Percentiles rank a stretch among this genome's conserved stretches.
phyloP scores from a whole-genome alignment of 2,113 vertebrate species.

The Oxygymnocypris stewartii region DNA sequence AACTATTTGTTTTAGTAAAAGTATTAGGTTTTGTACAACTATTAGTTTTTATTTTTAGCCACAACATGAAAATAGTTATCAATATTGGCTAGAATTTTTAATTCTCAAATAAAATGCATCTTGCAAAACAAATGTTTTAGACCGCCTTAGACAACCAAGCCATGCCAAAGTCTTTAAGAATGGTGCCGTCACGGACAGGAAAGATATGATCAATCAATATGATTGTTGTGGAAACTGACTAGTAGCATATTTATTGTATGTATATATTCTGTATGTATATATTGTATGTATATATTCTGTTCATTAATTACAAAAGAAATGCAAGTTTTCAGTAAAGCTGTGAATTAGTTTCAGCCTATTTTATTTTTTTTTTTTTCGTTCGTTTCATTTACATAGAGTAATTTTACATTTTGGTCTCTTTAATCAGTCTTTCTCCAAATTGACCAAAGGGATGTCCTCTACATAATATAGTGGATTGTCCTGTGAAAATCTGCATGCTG shows the following conservation, averaged over 20 bases:
- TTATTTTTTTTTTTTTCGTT: not conserved
- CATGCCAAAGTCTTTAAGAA: not conserved
- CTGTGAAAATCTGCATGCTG: constrained; percentile 24
- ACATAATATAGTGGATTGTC: not conserved
- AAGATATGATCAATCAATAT: not conserved
- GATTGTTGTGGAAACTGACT: not conserved
- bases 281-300: no score
- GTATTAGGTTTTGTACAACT: not conserved
- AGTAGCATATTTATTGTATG: not conserved
- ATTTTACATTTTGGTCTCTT: constrained; percentile 16
- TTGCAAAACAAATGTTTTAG: not conserved
- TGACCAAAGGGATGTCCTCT: not conserved
- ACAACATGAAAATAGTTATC: not conserved
- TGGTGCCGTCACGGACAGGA: not conserved
- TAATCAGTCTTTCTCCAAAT: not conserved
- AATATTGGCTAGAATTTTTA: not conserved
- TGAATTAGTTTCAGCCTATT: not conserved
- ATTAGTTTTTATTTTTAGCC: not conserved
- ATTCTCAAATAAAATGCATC: not conserved
- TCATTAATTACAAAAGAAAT: no score
- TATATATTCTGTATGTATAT: not conserved
- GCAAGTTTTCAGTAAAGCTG: not conserved
- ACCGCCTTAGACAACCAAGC: not conserved
- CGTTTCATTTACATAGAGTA: not conserved
- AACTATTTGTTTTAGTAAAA: not conserved